Conservation (phyloP, 23 tunicate species). For the Halocynthia aurantium region DNA sequence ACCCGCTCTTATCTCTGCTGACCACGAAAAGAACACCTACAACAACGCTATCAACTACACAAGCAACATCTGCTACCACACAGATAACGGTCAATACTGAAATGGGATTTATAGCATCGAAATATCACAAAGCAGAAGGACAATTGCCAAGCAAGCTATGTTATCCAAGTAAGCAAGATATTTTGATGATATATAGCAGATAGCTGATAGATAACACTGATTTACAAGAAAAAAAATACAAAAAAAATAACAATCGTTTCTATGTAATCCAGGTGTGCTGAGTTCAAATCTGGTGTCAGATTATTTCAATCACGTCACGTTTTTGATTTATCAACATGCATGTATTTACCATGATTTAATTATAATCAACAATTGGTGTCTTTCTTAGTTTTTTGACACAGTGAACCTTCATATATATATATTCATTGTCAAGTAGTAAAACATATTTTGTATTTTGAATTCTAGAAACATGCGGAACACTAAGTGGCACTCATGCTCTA, state of each 20-base stretch:
- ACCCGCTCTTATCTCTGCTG: no score
- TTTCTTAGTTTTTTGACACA: no score
- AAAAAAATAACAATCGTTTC: no score
- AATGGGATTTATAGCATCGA: neutral
- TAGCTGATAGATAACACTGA: no score
- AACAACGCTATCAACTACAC: neutral
- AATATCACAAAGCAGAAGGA: constrained; percentile 10
- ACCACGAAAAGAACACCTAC: neutral
- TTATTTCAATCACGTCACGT: no score
- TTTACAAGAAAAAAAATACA: no score
- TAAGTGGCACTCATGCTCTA: constrained; percentile 31
- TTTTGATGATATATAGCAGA: neutral
- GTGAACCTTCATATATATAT: neutral
- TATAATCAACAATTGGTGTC: no score
- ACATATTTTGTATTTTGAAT: constrained; percentile 1
- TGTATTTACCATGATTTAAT: no score
- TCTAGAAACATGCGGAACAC: constrained; percentile 37
- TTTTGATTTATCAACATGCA: no score
- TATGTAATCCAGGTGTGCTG: no score
- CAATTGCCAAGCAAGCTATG: constrained; percentile 13
- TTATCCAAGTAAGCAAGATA: constrained; percentile 32
- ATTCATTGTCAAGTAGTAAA: neutral
- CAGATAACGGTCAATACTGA: neutral
- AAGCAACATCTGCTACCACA: constrained; percentile 6
- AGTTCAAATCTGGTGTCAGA: no score